phyloP scores from a whole-genome alignment of 2,888 invertebrate genomes.

The Polydesmus complanatus region DNA sequence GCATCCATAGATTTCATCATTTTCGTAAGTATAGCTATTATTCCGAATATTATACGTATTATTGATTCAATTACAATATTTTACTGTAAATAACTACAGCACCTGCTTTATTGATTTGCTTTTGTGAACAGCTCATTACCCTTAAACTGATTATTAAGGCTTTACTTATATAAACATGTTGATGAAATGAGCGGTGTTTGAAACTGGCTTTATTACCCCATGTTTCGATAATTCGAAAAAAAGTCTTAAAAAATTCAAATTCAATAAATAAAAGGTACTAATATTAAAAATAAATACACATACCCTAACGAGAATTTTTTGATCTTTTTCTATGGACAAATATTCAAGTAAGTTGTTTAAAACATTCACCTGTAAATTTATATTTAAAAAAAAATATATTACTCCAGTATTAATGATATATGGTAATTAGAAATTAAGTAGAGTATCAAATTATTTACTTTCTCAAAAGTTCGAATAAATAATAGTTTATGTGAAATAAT shows the following conservation, averaged over 20 bases:
- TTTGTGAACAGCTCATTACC: slow-evolving; percentile 4
- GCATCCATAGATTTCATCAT: slow-evolving; percentile 9
- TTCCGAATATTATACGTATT: not conserved
- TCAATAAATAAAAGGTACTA: not conserved
- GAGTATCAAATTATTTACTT: not conserved
- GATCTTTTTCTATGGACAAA: too few relatives aligned
- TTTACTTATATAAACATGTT: slow-evolving; percentile 14
- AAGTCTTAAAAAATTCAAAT: not conserved
- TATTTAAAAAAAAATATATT: too few relatives aligned
- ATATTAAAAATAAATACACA: too few relatives aligned
- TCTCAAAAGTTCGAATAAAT: slow-evolving; percentile 6
- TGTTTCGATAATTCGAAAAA: not conserved
- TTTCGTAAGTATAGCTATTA: not conserved
- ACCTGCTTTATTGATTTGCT: not conserved
- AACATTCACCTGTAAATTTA: too few relatives aligned
- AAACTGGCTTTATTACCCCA: slow-evolving; percentile 13
- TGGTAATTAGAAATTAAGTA: too few relatives aligned
- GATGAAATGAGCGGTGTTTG: slow-evolving; percentile 2
- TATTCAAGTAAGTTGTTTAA: too few relatives aligned
- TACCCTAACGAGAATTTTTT: too few relatives aligned
- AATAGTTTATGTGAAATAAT: slow-evolving; percentile 11
- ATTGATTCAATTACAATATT: not conserved
- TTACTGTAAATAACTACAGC: not conserved
- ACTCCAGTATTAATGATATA: too few relatives aligned
- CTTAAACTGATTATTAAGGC: slow-evolving; percentile 2